Evolutionary conservation across 2,797 vertebrate genomes (phyloP).

Genomic region (Muraenolepis orangiensis): DNA sequence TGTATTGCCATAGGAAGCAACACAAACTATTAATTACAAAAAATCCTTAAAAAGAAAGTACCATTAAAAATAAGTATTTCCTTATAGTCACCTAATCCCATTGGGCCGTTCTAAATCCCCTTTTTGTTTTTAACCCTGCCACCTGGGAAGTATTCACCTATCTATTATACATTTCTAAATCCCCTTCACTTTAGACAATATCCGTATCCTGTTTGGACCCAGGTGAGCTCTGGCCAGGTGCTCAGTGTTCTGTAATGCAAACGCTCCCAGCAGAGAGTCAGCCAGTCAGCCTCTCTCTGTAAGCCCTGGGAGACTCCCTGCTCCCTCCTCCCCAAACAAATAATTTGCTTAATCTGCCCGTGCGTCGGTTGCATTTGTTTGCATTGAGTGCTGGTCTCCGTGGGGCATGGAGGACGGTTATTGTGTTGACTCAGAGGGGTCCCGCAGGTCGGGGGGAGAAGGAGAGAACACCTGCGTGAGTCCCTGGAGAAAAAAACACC

Average conservation of each 20-base stretch:
- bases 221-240: constrained; percentile 55
- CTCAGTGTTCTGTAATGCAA: constrained; percentile 54
- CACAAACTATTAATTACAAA: background rate
- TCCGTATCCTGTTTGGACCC: constrained; percentile 35
- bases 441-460: constrained; percentile 51
- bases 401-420: constrained; percentile 60
- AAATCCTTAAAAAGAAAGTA: background rate
- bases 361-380: constrained; percentile 65
- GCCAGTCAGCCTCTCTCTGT: constrained; percentile 38
- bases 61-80: background rate
- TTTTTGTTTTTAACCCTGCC: constrained; percentile 16
- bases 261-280: constrained; percentile 50
- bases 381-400: constrained; percentile 61
- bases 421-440: constrained; percentile 65
- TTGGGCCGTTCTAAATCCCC: constrained; percentile 10
- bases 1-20: background rate
- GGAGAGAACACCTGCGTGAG: constrained; percentile 52
- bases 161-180: constrained; percentile 36
- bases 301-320: constrained; percentile 48
- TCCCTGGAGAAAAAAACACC: constrained; percentile 36
- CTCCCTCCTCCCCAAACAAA: constrained; percentile 55
- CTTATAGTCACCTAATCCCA: constrained; percentile 4
- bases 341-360: constrained; percentile 64
- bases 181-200: constrained; percentile 27
- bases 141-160: constrained; percentile 22